Evolutionary conservation across 2,888 invertebrate genomes (phyloP).

Genomic region (Oscheius sp.): DNA sequence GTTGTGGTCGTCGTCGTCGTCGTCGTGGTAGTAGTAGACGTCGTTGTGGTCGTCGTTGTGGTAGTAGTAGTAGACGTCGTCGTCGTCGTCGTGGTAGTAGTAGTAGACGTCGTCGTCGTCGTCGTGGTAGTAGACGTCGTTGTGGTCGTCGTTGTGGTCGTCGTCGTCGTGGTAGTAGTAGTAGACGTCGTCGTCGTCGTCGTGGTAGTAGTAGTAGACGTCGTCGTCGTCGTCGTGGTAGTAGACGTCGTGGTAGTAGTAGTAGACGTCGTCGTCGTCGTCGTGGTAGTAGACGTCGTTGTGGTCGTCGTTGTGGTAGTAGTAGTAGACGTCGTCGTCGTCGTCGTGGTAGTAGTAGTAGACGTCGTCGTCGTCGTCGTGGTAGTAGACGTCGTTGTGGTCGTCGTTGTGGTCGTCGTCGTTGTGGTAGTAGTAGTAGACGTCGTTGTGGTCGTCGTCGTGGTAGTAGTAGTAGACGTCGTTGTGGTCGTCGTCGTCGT

Average conservation of each 20-base stretch:
- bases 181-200: background rate
- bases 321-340: background rate
- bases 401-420: background rate
- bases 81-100: background rate
- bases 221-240: background rate
- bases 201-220: background rate
- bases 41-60: background rate
- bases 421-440: background rate
- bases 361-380: background rate
- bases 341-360: background rate
- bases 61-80: background rate
- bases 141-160: background rate
- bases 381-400: background rate
- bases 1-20: background rate
- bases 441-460: background rate
- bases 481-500: background rate
- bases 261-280: background rate
- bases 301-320: background rate
- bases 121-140: background rate
- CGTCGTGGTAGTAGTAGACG: background rate
- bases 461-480: background rate
- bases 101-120: background rate
- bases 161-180: background rate
- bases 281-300: background rate
- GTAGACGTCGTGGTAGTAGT: background rate